A percentile compares a stretch with the other conserved stretches of the same genome.
phyloP scores from a whole-genome alignment of 2,888 invertebrate genomes.

The Octodonta nipae region DNA sequence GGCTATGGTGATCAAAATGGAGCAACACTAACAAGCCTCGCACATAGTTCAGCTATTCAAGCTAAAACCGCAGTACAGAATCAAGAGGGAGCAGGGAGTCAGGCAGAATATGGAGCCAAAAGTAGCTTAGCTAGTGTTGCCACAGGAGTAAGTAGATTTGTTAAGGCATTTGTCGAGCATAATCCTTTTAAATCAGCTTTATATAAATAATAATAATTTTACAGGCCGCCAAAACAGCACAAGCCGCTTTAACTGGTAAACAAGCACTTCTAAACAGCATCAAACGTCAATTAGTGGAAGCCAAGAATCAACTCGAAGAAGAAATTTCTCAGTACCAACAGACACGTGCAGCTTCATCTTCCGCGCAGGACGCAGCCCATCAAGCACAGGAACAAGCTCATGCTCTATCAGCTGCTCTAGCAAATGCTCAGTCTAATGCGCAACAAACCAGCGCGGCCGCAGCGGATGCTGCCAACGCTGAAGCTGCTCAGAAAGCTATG shows the following conservation, averaged over 20 bases:
- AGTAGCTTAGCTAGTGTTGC: too few relatives aligned
- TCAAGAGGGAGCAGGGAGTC: too few relatives aligned
- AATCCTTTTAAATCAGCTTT: too few relatives aligned
- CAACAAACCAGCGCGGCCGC: constrained; percentile 16
- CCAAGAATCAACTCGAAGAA: constrained; percentile 48
- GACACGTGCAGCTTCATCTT: constrained; percentile 51
- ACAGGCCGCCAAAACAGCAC: constrained; percentile 48
- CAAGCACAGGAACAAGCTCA: constrained; percentile 52
- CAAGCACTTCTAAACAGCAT: constrained; percentile 37
- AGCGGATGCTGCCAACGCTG: constrained; percentile 15
- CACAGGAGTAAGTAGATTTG: too few relatives aligned
- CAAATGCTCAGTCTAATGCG: constrained; percentile 20
- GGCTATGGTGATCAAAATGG: too few relatives aligned
- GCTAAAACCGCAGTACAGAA: too few relatives aligned
- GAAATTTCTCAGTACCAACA: constrained; percentile 56
- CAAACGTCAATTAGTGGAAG: constrained; percentile 55
- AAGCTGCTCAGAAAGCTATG: constrained; percentile 19
- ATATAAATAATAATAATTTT: too few relatives aligned
- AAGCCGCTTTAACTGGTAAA: constrained; percentile 49
- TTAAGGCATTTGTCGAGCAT: too few relatives aligned
- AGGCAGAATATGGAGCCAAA: too few relatives aligned
- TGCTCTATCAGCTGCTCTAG: constrained; percentile 55
- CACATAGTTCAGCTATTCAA: too few relatives aligned
- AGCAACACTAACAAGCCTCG: too few relatives aligned
- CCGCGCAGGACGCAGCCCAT: constrained; percentile 54